Base-by-base conservation (phyloP, 2,113 vertebrate genomes). In the Formicarius rufipectus region DNA sequence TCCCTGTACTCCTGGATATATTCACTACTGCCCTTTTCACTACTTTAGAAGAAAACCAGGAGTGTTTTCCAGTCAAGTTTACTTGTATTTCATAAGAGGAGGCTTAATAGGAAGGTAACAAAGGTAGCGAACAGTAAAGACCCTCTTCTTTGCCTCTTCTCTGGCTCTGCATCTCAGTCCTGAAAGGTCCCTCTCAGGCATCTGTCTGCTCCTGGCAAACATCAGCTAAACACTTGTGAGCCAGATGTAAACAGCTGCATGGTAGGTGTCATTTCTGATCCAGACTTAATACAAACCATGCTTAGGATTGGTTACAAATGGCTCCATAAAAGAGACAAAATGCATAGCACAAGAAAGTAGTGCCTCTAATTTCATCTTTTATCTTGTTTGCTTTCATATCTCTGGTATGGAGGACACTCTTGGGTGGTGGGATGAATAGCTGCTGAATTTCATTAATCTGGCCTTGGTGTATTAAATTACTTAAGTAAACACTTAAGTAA, bases 191-290 rank as follows among this genome's bases (percentile, higher is more conserved):
- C 64, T 93, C 59, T 33, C 33, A 90, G 60, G 73, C 37, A 55
- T 56, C 62, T 62, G 24, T 79, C 67, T 90, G 63, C 67, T 72
- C 52, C 78, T 84, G 90, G 49, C 64, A 93, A 91, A 33, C 82
- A 79, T 30, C 77, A 82, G 44, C 2, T 53, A 79, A 52, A 63
- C 93, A 93, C 75, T 85, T 91, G 93, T 59, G 75, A 88, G 60
- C 82, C 94, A 97, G 89, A 95, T 88, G 95, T 42, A 77, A 95
- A 90, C 63, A 97, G 55, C 82, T 93, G 59, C 60, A 56, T 64
- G 35, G 14, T 75, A 40, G 56, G 45, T 83, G 81, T 71, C 31
- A 47, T 80, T 94, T 80, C 58, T 64, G 60, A 90, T 50, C 45
- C 52, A 88, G 22, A 56, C 84, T 67, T 93, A 86, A 89, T 60